Evolutionary conservation across 2,888 invertebrate genomes (phyloP).

Genomic region (Pristionchus japonicus): DNA sequence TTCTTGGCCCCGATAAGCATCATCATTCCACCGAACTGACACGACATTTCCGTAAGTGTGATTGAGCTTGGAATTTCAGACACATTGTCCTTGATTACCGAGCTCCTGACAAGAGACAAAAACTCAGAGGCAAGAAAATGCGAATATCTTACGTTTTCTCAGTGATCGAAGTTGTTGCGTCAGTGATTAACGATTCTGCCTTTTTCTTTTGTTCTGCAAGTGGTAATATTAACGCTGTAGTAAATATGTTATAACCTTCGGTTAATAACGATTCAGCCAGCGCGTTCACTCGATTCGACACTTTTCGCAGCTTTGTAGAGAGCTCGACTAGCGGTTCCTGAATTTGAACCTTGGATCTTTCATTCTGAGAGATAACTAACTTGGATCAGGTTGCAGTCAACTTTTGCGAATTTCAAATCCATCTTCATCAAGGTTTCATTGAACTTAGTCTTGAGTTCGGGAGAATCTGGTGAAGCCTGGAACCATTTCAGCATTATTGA

Average conservation of each 20-base stretch:
- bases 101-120: too few species aligned
- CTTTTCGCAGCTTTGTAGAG: background rate
- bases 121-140: background rate
- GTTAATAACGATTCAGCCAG: background rate
- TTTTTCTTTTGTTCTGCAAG: background rate
- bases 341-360: too few species aligned
- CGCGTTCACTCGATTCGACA: background rate
- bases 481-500: background rate
- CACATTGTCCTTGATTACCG: too few species aligned
- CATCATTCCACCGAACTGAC: background rate
- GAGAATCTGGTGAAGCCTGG: background rate
- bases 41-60: background rate
- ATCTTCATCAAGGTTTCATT: background rate
- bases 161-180: background rate
- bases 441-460: background rate
- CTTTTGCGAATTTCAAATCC: background rate
- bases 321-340: background rate
- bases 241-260: background rate
- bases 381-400: background rate
- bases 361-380: background rate
- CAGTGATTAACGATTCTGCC: background rate
- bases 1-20: background rate
- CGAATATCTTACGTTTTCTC: background rate
- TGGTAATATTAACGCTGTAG: too few species aligned
- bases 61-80: background rate